phyloP scores from a whole-genome alignment of 1,140 invertebrate genomes.

The Lithobius niger region DNA sequence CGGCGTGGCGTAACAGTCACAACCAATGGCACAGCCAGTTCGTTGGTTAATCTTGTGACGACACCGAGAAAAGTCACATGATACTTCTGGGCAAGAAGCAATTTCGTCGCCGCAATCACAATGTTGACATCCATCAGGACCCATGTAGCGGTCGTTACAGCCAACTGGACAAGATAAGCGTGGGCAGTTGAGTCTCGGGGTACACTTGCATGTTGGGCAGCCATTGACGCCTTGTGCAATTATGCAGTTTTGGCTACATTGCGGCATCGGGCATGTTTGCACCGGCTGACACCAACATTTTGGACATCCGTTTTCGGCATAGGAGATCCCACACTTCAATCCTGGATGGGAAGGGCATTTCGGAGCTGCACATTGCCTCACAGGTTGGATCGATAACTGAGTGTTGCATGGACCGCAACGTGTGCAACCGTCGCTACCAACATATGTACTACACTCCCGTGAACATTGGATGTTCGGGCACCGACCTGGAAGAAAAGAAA shows the following conservation, averaged over 20 bases:
- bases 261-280: background rate
- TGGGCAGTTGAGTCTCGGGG: background rate
- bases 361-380: background rate
- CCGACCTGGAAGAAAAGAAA: too few relatives aligned
- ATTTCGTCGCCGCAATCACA: background rate
- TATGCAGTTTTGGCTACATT: background rate
- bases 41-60: background rate
- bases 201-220: background rate
- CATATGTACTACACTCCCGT: too few relatives aligned
- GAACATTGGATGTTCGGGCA: too few relatives aligned
- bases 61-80: conserved; percentile 8
- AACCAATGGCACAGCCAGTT: conserved; percentile 8
- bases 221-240: background rate
- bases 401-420: background rate
- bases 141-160: background rate
- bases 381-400: background rate
- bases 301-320: background rate
- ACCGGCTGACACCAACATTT: background rate
- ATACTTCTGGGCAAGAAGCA: background rate
- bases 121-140: background rate
- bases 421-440: background rate
- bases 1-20: background rate
- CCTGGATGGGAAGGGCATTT: background rate
- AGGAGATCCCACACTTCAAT: background rate
- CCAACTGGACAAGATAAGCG: background rate